Conservation (phyloP, 1,140 invertebrate genomes). For the Listronotus bonariensis region DNA sequence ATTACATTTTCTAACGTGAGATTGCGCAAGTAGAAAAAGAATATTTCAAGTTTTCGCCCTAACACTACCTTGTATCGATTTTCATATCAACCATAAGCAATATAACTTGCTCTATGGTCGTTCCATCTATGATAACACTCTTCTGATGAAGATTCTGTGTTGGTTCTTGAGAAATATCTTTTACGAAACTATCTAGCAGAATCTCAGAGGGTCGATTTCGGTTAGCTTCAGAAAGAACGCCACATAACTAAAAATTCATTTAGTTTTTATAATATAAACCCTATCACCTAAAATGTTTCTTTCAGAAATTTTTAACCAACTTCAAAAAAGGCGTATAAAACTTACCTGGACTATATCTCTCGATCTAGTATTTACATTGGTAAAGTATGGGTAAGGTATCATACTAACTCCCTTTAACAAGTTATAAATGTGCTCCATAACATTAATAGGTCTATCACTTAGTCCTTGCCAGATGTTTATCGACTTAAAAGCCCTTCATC, state of each 20-base stretch:
- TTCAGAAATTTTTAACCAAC: too few species aligned
- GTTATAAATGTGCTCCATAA: conserved; percentile 72
- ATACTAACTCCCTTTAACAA: conserved; percentile 61
- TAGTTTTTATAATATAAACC: too few species aligned
- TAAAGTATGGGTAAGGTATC: conserved; percentile 71
- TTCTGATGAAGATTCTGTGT: conserved; percentile 15
- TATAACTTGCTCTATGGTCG: conserved; percentile 41
- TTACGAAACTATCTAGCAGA: conserved; percentile 30
- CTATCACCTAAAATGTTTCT: too few species aligned
- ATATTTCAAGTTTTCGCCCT: too few species aligned
- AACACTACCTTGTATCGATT: conserved; percentile 61
- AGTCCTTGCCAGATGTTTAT: conserved; percentile 68
- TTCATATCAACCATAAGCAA: conserved; percentile 57
- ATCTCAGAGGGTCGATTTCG: conserved; percentile 5
- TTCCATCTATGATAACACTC: conserved; percentile 17
- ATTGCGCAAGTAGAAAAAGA: too few species aligned
- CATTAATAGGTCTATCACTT: conserved; percentile 65
- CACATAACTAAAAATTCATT: conserved; percentile 39
- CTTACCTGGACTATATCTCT: conserved; percentile 74
- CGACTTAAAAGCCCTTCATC: conserved; percentile 61
- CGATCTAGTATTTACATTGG: conserved; percentile 71
- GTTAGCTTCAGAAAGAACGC: conserved; percentile 35
- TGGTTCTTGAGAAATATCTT: conserved; percentile 17
- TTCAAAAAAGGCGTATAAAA: neutral
- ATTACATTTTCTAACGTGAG: too few species aligned